phyloP scores from a whole-genome alignment of 2,888 invertebrate genomes.

The Tenthredo amoena region DNA sequence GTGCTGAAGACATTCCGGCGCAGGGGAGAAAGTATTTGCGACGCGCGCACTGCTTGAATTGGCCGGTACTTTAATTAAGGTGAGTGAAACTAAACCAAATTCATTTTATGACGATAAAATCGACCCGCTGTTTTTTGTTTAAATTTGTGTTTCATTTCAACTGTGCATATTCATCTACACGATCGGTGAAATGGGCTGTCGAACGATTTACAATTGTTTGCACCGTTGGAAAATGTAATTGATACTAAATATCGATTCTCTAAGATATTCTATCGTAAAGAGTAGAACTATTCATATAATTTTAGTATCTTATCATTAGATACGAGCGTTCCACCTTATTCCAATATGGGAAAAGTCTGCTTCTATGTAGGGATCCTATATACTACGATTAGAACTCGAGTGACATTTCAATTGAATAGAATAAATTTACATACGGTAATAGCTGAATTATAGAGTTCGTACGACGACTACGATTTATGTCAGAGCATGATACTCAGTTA shows the following conservation, averaged over 20 bases:
- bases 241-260: neutral
- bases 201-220: neutral
- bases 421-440: neutral
- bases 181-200: neutral
- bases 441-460: neutral
- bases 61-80: conserved; percentile 67
- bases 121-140: neutral
- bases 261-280: neutral
- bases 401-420: neutral
- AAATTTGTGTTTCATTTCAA: neutral
- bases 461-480: neutral
- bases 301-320: neutral
- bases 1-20: conserved; percentile 13
- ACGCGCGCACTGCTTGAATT: conserved; percentile 55
- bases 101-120: neutral
- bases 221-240: neutral
- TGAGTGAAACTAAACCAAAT: conserved; percentile 68
- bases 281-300: neutral
- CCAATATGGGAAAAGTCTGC: neutral
- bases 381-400: neutral
- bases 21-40: conserved; percentile 44
- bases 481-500: neutral
- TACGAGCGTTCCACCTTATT: neutral
- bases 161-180: neutral
- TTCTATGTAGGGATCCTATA: neutral